Evolutionary conservation across 1,140 invertebrate species (phyloP), one percentile per base, ranked within the genome.

Genomic region (Cydia splendana): DNA sequence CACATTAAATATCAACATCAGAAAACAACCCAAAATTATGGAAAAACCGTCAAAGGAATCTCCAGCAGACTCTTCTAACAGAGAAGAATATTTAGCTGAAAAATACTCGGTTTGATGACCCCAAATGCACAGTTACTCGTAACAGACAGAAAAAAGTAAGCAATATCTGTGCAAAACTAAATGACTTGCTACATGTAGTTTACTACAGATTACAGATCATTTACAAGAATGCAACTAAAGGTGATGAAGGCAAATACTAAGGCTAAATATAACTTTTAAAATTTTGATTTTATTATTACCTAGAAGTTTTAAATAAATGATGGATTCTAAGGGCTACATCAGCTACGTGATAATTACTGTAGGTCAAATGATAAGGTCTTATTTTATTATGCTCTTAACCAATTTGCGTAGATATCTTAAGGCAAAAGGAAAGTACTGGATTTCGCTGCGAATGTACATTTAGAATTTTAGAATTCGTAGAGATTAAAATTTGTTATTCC

Each of bases 241-340:
- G 38, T 71, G 67, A 71, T 38, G 12, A 71, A 71, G 38, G 67
- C 67, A 13, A 53, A 65, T 65, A 57, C 51, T 62, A 51, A 3
- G 5, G 77, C 15, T 57, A 57, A 18, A 0, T 53, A 53, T 20
- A 62, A 9, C n/a, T 62, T 62, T 62, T 62, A 24, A 24, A 24
- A 62, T 53, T n/a, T 53, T 18, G 28, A n/a, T 42, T 71, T 42
- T 0, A 28, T 53, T 62, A 28, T 30, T 12, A 51, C 30, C 1
- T 79, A 28, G 2, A 53, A 75, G 30, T 75, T 74, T 34, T 62
- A 38, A 34, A n/a, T 67, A 76, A 76, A 65, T 48, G 15, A 38
- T 62, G 53, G 34, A 34, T 34, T 48, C 34, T 34, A 30, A 48
- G 4, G 53, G 71, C 24, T 69, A 76, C 69, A 76, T 77, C 75